Evolutionary conservation across 1,140 invertebrate genomes (phyloP).

Genomic region (Micrasema minimum): DNA sequence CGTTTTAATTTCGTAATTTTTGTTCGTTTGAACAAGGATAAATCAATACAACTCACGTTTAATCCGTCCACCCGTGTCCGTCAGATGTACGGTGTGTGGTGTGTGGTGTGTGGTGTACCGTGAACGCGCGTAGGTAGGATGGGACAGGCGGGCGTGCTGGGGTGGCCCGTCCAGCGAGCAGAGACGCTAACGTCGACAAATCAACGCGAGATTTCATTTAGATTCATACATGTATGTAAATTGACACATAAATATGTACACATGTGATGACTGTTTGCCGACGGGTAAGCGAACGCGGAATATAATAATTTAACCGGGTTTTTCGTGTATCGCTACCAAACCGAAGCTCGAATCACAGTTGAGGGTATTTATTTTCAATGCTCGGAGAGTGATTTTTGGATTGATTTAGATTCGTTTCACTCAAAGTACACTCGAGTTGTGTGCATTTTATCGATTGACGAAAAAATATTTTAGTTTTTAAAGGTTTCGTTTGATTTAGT

Average conservation of each 20-base stretch:
- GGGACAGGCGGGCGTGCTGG: too few relatives aligned
- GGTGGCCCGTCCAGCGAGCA: neutral
- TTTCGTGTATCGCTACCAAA: slow-evolving; percentile 1
- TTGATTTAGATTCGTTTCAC: too few relatives aligned
- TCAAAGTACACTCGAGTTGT: too few relatives aligned
- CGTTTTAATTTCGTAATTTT: slow-evolving; percentile 2
- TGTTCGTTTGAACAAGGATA: slow-evolving; percentile 3
- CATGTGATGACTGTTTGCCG: slow-evolving; percentile 9
- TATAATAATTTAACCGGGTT: slow-evolving; percentile 19
- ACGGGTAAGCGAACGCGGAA: neutral
- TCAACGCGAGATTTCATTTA: slow-evolving; percentile 27
- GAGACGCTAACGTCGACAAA: neutral
- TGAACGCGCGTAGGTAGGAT: neutral
- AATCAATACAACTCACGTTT: slow-evolving; percentile 5
- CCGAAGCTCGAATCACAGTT: too few relatives aligned
- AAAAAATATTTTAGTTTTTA: too few relatives aligned
- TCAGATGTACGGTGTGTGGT: neutral
- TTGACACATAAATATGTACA: slow-evolving; percentile 24
- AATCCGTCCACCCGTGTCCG: neutral
- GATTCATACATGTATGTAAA: slow-evolving; percentile 27
- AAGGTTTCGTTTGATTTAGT: too few relatives aligned
- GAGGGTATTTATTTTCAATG: too few relatives aligned
- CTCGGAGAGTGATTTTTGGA: too few relatives aligned
- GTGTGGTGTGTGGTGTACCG: too few relatives aligned
- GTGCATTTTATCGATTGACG: too few relatives aligned